Evolutionary conservation across 2,888 invertebrate genomes (phyloP).

Genomic region (Drosophila macrothrix): DNA sequence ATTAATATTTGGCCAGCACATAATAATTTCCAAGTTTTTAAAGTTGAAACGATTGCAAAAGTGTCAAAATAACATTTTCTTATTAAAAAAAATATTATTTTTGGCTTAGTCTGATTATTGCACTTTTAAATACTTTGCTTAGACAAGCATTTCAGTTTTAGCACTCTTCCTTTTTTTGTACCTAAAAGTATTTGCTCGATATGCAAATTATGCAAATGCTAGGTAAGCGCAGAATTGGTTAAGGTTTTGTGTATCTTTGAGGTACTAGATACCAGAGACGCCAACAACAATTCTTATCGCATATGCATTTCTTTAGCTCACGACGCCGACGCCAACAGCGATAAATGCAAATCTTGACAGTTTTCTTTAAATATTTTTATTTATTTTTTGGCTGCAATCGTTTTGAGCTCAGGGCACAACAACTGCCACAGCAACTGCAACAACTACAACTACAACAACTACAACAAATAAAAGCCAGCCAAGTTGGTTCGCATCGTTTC

Average conservation of each 20-base stretch:
- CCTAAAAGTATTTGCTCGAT: slow-evolving; percentile 43
- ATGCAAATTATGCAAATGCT: slow-evolving; percentile 72
- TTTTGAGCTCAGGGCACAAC: slow-evolving; percentile 53
- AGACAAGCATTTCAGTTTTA: slow-evolving; percentile 27
- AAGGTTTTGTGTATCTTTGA: slow-evolving; percentile 48
- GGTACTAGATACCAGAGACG: slow-evolving; percentile 49
- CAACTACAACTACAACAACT: slow-evolving; percentile 1
- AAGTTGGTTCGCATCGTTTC: slow-evolving; percentile 60
- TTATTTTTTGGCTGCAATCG: slow-evolving; percentile 65
- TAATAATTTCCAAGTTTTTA: slow-evolving; percentile 59
- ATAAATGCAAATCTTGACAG: slow-evolving; percentile 79
- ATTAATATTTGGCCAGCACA: slow-evolving; percentile 58
- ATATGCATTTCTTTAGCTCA: slow-evolving; percentile 70
- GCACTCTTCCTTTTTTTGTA: slow-evolving; percentile 3
- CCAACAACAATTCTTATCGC: slow-evolving; percentile 61
- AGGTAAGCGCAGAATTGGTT: slow-evolving; percentile 43
- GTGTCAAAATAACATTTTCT: slow-evolving; percentile 41
- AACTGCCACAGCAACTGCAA: slow-evolving; percentile 11
- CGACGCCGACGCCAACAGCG: slow-evolving; percentile 46
- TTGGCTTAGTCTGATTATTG: not conserved
- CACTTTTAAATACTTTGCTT: slow-evolving; percentile 26
- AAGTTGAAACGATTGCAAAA: slow-evolving; percentile 51
- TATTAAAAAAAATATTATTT: slow-evolving; percentile 5
- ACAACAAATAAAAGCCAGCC: slow-evolving; percentile 20
- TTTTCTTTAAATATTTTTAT: slow-evolving; percentile 74